These are phyloP conservation scores for Mesitornis unicolor DNA, from an alignment of 2,113 vertebrate species.

Conservation along the genomic window DNA sequence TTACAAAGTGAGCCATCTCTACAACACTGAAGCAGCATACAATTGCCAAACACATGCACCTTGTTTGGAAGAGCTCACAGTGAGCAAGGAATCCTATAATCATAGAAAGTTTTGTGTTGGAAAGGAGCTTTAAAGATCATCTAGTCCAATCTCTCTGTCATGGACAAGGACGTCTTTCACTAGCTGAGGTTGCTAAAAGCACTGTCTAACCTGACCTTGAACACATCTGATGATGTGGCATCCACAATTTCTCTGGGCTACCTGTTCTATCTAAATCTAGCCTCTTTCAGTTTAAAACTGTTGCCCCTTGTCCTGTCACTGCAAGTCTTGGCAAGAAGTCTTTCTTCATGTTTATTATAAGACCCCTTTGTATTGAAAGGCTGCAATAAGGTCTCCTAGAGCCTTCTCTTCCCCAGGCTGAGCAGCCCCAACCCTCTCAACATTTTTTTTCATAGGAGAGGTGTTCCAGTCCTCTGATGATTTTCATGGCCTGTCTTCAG, in stretches of 20 bases:
- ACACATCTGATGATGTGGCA: rapidly evolving
- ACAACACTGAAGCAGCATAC: background rate
- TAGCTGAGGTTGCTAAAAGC: background rate
- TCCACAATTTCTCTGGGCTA: background rate
- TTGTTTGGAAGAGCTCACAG: background rate
- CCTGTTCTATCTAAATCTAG: background rate
- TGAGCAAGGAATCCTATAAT: background rate
- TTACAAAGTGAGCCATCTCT: background rate
- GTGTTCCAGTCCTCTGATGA: background rate
- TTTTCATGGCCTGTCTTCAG: background rate
- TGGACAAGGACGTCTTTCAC: background rate
- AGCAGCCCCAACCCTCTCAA: background rate
- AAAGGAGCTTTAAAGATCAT: background rate
- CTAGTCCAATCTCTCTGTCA: background rate
- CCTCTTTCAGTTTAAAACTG: background rate
- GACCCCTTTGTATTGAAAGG: background rate
- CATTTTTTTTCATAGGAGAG: background rate
- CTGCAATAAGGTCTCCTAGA: rapidly evolving
- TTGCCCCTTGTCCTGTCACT: background rate
- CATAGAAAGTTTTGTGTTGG: background rate
- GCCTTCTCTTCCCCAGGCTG: background rate
- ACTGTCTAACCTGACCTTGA: background rate
- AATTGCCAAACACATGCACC: background rate
- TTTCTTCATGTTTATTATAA: background rate
- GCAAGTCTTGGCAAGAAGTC: background rate